Percentiles rank a stretch among this genome's conserved stretches.
Evolutionary conservation across 2,113 vertebrate species (phyloP).

Genomic region (Pseudolaguvia tuberculata): DNA sequence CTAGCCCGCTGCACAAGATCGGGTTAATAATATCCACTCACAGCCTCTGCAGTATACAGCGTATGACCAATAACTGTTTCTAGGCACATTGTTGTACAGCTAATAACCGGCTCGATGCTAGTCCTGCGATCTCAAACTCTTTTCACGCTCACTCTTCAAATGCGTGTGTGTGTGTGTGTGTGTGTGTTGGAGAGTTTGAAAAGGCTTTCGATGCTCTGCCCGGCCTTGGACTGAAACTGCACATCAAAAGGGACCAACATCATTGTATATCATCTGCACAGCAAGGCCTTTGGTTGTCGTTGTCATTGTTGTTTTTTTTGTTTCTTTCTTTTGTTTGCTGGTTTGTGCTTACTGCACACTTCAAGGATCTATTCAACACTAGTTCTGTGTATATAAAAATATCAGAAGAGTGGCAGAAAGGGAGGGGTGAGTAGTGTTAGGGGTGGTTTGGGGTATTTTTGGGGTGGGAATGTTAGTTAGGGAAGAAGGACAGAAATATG

Average conservation of each 20-base stretch:
- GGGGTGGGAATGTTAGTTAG: constrained; percentile 7
- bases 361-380: constrained; percentile 27
- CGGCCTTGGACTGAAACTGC: constrained; percentile 31
- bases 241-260: constrained; percentile 47
- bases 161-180: constrained; percentile 22
- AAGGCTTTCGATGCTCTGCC: constrained; percentile 25
- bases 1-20: constrained; percentile 37
- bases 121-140: constrained; percentile 21
- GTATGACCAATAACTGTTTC: constrained; percentile 39
- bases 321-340: background rate
- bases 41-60: constrained; percentile 48
- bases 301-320: background rate
- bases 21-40: constrained; percentile 26
- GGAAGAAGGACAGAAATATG: constrained; percentile 21
- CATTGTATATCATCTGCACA: constrained; percentile 31
- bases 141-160: constrained; percentile 31
- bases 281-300: background rate
- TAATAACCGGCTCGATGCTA: constrained; percentile 31
- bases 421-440: background rate
- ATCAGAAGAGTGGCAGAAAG: background rate
- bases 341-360: constrained; percentile 31
- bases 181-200: constrained; percentile 17
- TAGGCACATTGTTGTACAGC: constrained; percentile 37
- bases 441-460: constrained; percentile 18
- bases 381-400: constrained; percentile 48